Evolutionary conservation across 2,888 invertebrate genomes (phyloP), one percentile per base, ranked within the genome.

Genomic region (Caenorhabditis drosophilae): DNA sequence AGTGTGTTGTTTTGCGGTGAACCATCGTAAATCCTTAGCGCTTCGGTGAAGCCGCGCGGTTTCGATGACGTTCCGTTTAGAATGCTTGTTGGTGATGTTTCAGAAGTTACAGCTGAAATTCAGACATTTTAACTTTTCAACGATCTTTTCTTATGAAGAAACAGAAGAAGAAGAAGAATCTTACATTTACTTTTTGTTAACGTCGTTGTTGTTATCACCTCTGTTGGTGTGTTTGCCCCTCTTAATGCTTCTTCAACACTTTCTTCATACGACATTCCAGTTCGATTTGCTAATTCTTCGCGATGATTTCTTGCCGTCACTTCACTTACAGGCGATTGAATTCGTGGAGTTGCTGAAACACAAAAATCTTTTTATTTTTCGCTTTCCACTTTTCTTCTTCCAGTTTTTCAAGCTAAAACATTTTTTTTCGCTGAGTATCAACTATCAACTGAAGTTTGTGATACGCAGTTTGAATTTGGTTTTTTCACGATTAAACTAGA

Each of bases 41-140:
- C 77, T 35, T 77, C 75, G 0, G 75, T 67, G 70, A 77, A 77
- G 9, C 69, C 69, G 38, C 72, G 61, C 42, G 77, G 77, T 45
- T 62, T 60, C 9, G 61, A 11, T 15, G 45, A 27, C 23, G 34
- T 9, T 42, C 51, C 20, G 27, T 27, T 45, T 27, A 27, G 40
- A 4, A 40, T 4, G 11, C 4, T 4, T 40, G 18, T 18, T 2
- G 40, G 4, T 3, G 40, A 4, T 40, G 42, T 25, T 42, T 42
- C 36, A 7, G 16, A 7, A 15, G 16, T 36, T n/a, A 12, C 12
- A 9, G 31, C 31, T 31, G 31, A 31, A 31, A 31, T 9, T 36
- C 4, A 4, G 36, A n/a, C 4, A n/a, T 36, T 36, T 36, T 12
- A 36, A 12, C n/a, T n/a, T n/a, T 36, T n/a, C n/a, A n/a, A n/a